Conservation (phyloP, 2,113 vertebrate genomes). For the Empidonax alnorum region DNA sequence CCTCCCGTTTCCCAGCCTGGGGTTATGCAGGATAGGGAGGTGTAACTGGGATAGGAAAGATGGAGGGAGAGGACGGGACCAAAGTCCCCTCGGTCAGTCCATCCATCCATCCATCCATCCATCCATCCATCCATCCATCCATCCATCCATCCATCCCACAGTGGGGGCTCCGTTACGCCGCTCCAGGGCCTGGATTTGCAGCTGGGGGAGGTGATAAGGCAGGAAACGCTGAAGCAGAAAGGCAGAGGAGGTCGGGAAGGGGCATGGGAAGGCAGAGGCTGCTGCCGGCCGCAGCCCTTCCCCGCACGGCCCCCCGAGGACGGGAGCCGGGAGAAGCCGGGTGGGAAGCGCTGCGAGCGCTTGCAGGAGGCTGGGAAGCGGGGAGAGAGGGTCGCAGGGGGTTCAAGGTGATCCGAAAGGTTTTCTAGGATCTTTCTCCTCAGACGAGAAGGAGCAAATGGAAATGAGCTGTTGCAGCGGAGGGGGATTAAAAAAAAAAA, state of each 20-base stretch:
- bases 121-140: too few relatives aligned
- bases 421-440: background rate
- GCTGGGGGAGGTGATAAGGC: background rate
- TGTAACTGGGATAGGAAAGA: background rate
- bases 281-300: background rate
- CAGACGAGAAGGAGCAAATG: background rate
- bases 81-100: fast-evolving
- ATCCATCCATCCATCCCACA: background rate
- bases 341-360: fast-evolving
- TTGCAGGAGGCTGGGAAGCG: background rate
- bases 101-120: too few relatives aligned
- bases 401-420: background rate
- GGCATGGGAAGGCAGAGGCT: constrained; percentile 46
- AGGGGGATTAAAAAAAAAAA: background rate
- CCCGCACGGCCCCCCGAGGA: fast-evolving
- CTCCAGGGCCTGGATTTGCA: background rate
- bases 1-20: background rate
- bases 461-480: background rate
- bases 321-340: background rate
- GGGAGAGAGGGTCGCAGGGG: background rate
- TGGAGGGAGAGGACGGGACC: background rate
- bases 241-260: constrained; percentile 7
- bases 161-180: background rate
- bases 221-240: background rate
- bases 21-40: background rate